Conservation (phyloP, 2,797 vertebrate genomes). For the Phalanger gymnotis region DNA sequence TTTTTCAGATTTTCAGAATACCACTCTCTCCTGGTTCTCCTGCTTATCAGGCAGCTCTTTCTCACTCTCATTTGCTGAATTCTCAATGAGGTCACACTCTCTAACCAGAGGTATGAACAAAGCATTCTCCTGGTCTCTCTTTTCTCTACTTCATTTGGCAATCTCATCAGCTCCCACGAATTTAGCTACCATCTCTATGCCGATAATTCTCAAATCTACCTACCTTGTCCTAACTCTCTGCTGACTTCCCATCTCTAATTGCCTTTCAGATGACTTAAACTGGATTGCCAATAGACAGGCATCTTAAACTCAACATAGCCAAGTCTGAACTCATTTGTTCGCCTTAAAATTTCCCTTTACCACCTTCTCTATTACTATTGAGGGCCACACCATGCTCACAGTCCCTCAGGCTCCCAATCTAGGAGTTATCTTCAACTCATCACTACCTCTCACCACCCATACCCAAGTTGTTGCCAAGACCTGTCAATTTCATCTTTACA, state of each 20-base stretch:
- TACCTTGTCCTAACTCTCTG: background rate
- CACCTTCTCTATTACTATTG: background rate
- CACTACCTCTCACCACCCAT: background rate
- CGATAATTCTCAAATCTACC: background rate
- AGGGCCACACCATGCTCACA: background rate
- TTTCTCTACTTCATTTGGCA: background rate
- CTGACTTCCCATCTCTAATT: background rate
- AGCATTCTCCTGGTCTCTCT: background rate
- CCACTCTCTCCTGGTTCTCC: background rate
- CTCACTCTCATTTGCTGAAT: background rate
- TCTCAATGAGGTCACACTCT: background rate
- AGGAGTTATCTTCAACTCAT: background rate
- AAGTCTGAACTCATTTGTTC: background rate
- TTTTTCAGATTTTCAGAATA: background rate
- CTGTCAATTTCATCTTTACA: background rate
- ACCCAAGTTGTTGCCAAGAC: no score
- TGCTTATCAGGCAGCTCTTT: background rate
- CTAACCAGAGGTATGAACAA: background rate
- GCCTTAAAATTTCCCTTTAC: background rate
- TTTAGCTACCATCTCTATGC: background rate
- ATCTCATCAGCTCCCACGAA: background rate
- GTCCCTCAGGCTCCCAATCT: background rate
- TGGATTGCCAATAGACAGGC: background rate
- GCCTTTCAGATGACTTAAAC: background rate
- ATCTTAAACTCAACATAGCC: background rate